Base-by-base conservation (phyloP, 2,888 invertebrate genomes). In the Allophyes oxyacanthae region DNA sequence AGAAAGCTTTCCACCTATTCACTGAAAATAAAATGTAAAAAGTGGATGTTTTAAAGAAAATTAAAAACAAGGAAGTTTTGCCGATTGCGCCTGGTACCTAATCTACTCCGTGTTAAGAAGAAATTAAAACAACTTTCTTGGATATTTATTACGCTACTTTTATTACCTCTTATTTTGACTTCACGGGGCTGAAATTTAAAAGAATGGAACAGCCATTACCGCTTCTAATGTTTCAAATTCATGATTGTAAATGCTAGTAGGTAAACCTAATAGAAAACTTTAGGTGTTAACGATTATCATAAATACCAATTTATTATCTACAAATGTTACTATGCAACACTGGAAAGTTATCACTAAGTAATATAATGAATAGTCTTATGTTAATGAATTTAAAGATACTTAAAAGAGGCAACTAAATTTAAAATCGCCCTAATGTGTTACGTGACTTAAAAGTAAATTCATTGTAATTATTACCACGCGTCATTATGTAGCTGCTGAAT, bases 121-220 rank as follows among this genome's bases (percentile, higher is more conserved):
- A 93, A 93, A 93, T 93, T 92, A 92, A 92, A 92, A 91, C 90
- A 91, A 93, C 91, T 92, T 91, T 89, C 90, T 85, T 84, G 90
- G 90, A 92, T 94, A 94, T 94, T 93, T 93, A 94, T 93, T 92
- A 88, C 90, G 83, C 86, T 91, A 87, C 89, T 92, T 92, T 89
- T 89, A 78, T 77, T 84, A 83, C 84, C 81, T 28, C 28, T 88
- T 86, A 84, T 84, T 84, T 86, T 86, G 82, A 79, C 81, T 86
- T 84, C 80, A 78, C 79, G 75, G 77, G 79, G 82, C 80, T 77
- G 85, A 85, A 88, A 88, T 90, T 86, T 82, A 85, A 85, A 85
- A 83, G 79, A 80, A 77, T 72, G 72, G 79, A 79, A 71, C 77
- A 77, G 62, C 51, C 15, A 55, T 60, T 64, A 63, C 44, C 42